Base-by-base conservation (phyloP, 30 jellyfish, hydroid and myxozoan genomes). In the Nemopilema nomurai region DNA sequence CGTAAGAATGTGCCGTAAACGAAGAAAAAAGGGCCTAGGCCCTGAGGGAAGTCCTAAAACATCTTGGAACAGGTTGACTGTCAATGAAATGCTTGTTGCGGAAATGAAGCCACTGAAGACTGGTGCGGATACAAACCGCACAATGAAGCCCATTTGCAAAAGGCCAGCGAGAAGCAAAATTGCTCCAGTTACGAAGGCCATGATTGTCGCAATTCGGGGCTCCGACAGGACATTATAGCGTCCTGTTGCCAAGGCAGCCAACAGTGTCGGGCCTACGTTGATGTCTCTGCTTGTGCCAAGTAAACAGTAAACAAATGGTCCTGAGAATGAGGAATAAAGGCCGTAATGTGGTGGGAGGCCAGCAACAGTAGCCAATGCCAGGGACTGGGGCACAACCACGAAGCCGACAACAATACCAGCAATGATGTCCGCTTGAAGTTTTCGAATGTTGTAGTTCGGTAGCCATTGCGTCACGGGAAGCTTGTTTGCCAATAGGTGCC, bases 331-430 rank as follows among this genome's bases (percentile, higher is more conserved):
- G 16, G 96, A 63, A 67, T 92, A 92, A 24, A 92, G 86, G 64
- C 98, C 96, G 74, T 85, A 82, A 24, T 92, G 96, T 29, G 94
- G 84, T 20, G 98, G 95, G 8, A 92, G 89, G 6, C 95, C 95
- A n/a, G 98, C 98, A 27, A 92, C 81, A 1, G 93, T 27, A 13
- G 96, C 91, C 31, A 86, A 71, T 30, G 98, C 98, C 31, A 92
- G 80, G 17, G 96, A 66, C 71, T 86, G 96, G 13, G 98, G 98
- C 4, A 92, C 89, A 19, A 82, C 81, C 94, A 92, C 62, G 28
- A 92, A 62, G 20, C 98, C 98, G 24, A 80, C 89, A 13, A 96
- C 89, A 23, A 92, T 71, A 31, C 98, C 98, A 49, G 96, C 92
- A 16, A 87, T 73, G 17, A 92, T 8, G 51, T 92, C 98, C 24